Evolutionary conservation across 2,113 vertebrate genomes (phyloP).

Genomic region (Aegithalos caudatus): DNA sequence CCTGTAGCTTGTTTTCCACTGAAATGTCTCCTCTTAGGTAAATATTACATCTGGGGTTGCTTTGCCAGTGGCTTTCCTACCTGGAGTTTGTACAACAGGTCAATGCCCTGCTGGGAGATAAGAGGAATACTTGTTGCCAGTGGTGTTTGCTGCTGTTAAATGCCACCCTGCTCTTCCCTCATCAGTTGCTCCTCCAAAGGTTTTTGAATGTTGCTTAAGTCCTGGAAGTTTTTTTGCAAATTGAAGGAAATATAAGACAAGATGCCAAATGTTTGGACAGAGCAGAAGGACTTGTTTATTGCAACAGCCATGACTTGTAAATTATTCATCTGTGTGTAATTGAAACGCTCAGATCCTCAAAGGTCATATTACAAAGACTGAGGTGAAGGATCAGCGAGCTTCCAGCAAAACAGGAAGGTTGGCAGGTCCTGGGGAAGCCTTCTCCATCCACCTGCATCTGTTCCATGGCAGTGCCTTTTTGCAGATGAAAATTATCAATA

Average conservation of each 20-base stretch:
- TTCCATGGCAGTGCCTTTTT: neutral
- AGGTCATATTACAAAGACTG: slow-evolving; percentile 8
- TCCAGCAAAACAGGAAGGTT: slow-evolving; percentile 1
- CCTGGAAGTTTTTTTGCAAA: neutral
- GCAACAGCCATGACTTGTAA: neutral
- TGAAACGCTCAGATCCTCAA: neutral
- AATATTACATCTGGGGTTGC: slow-evolving; percentile 60
- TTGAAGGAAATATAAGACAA: neutral
- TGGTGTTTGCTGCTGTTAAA: slow-evolving; percentile 6
- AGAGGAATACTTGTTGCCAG: slow-evolving; percentile 25
- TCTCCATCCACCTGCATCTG: neutral
- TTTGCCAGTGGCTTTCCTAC: slow-evolving; percentile 53
- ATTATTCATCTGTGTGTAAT: slow-evolving; percentile 49
- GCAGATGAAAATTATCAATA: fast-evolving
- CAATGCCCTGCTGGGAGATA: slow-evolving; percentile 40
- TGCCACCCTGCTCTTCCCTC: neutral
- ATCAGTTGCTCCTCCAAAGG: neutral
- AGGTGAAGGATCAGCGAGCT: neutral
- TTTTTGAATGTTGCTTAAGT: neutral
- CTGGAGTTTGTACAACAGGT: slow-evolving; percentile 44
- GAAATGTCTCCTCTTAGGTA: slow-evolving; percentile 58
- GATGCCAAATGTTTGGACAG: neutral
- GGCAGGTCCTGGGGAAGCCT: neutral
- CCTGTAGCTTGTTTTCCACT: slow-evolving; percentile 60
- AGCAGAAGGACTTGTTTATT: neutral